Evolutionary conservation across 2,888 invertebrate genomes (phyloP).

Genomic region (Cosmorhoe ocellata): DNA sequence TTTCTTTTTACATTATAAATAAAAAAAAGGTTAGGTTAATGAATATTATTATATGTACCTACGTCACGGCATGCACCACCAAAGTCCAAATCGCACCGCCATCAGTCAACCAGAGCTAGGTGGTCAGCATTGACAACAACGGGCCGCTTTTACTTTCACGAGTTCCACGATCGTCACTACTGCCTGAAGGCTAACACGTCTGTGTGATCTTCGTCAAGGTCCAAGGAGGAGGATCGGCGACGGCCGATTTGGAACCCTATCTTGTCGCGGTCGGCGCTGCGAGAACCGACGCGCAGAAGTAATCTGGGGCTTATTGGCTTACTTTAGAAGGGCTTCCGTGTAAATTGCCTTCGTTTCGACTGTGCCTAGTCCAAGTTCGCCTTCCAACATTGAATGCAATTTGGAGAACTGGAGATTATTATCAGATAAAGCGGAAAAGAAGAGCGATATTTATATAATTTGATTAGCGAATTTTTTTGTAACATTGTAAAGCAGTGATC

Average conservation of each 20-base stretch:
- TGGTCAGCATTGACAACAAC: too few relatives aligned
- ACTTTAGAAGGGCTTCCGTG: constrained; percentile 3
- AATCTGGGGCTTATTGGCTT: constrained; percentile 13
- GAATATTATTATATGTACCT: too few relatives aligned
- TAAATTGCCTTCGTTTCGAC: not conserved
- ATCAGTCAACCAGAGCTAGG: too few relatives aligned
- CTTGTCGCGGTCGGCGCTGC: constrained; percentile 12
- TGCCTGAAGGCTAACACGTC: too few relatives aligned
- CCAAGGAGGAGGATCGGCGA: constrained; percentile 11
- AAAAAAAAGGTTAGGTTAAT: too few relatives aligned
- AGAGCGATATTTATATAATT: not conserved
- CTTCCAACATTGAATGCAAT: not conserved
- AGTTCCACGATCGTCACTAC: too few relatives aligned
- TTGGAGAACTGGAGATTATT: not conserved
- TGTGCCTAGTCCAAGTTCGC: not conserved
- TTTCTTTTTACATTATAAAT: constrained; percentile 11
- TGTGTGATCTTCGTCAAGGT: constrained; percentile 4
- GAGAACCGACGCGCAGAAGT: constrained; percentile 7
- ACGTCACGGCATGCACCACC: too few relatives aligned
- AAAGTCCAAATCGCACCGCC: too few relatives aligned
- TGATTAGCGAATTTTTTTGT: not conserved
- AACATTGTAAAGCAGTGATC: too few relatives aligned
- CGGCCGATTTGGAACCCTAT: constrained; percentile 5
- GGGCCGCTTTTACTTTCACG: too few relatives aligned
- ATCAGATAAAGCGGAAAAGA: not conserved